A percentile compares a stretch with the other conserved stretches of the same genome.
phyloP scores from a whole-genome alignment of 2,113 vertebrate genomes.

The Oriolus oriolus region DNA sequence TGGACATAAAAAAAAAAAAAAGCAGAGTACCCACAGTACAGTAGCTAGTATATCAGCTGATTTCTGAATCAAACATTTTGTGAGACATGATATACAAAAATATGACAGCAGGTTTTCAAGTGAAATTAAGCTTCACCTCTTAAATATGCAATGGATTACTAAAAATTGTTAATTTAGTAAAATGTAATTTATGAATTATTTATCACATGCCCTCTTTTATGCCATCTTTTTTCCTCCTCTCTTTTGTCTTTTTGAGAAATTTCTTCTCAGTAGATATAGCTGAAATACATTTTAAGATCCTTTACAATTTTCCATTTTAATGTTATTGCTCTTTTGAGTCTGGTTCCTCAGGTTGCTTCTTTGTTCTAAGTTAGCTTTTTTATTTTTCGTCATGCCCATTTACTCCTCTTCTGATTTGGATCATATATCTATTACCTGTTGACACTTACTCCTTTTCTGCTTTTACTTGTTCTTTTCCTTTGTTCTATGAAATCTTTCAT shows the following conservation, averaged over 20 bases:
- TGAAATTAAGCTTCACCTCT: neutral
- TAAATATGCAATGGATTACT: neutral
- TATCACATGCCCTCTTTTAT: neutral
- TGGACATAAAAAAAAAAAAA: neutral
- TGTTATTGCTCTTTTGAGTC: neutral
- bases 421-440: neutral
- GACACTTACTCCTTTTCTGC: neutral
- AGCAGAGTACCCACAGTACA: neutral
- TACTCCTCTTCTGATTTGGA: neutral
- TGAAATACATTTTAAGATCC: neutral
- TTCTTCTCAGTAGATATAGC: neutral
- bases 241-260: neutral
- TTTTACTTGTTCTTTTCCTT: neutral
- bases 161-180: neutral
- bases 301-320: neutral
- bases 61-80: neutral
- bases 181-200: neutral
- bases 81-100: neutral
- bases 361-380: neutral
- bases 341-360: neutral
- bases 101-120: neutral
- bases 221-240: neutral
- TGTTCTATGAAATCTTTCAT: neutral
- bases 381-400: neutral
- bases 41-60: neutral